These are phyloP conservation scores for Apistogramma diplotaenia DNA, from an alignment of 2,113 vertebrate species.

Conservation along the genomic window DNA sequence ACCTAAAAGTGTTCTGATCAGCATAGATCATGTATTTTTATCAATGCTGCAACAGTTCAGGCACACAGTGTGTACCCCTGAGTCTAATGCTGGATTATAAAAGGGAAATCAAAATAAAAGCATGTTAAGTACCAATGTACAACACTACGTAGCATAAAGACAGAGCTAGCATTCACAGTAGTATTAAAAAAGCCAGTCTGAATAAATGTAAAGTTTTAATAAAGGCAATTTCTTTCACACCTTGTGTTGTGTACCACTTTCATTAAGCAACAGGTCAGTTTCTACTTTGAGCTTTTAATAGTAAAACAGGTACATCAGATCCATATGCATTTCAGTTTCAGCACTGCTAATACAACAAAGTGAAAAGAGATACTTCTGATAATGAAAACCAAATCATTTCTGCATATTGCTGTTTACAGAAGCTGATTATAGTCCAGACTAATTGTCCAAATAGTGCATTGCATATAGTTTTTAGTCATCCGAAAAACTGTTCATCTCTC, in stretches of 20 bases:
- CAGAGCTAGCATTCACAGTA: constrained; percentile 34
- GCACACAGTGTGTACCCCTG: constrained; percentile 23
- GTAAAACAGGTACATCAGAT: constrained; percentile 29
- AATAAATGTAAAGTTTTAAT: constrained; percentile 65
- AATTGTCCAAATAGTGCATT: constrained; percentile 54
- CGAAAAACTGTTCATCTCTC: not conserved
- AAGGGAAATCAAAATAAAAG: constrained; percentile 65
- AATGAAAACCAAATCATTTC: not conserved
- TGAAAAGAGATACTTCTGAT: not conserved
- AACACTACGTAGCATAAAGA: constrained; percentile 29
- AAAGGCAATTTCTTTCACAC: constrained; percentile 45
- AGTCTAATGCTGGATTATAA: constrained; percentile 59
- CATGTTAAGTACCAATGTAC: constrained; percentile 62
- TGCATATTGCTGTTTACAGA: constrained; percentile 19
- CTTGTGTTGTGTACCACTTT: constrained; percentile 4
- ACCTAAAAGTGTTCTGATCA: constrained; percentile 46
- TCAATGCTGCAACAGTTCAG: constrained; percentile 26
- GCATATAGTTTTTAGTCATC: constrained; percentile 32
- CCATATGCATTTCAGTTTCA: constrained; percentile 21
- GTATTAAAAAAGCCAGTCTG: constrained; percentile 44
- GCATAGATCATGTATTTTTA: constrained; percentile 26
- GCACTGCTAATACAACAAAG: constrained; percentile 48
- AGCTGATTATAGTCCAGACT: constrained; percentile 17
- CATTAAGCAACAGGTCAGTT: not conserved
- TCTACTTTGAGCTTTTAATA: constrained; percentile 48